Evolutionary conservation across 2,888 invertebrate genomes (phyloP), one percentile per base, ranked within the genome.

Genomic region (Drosophila kanekoi): DNA sequence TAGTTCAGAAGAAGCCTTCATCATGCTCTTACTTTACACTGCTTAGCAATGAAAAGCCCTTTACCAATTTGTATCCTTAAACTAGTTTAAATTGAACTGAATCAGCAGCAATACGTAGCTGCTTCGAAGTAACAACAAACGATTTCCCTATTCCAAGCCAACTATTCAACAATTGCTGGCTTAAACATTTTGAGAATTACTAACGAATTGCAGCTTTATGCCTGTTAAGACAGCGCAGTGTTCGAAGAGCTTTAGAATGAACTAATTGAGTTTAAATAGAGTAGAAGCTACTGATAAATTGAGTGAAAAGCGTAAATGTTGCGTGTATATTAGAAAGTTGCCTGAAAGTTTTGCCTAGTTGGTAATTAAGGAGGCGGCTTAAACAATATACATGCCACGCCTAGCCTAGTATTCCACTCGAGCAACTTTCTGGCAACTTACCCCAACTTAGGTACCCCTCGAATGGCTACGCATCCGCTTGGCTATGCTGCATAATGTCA

Each of bases 401-500:
- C 51, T 23, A n/a, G 37, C 51, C 37, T n/a, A n/a, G 38, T 28
- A 72, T 65, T 43, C 18, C 33, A 32, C 41, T 38, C 52, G 47
- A 37, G 23, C 63, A 76, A 71, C 18, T 58, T 63, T 41, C 37
- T 47, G 37, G 47, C 45, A 62, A 37, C 61, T 61, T 52, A 14
- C 3, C 49, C 8, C 35, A 33, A 32, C 45, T 13, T 4, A 33
- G 28, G 10, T 28, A 14, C 4, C 18, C 43, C 18, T 14, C 3
- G 51, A 38, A 18, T 43, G 16, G 18, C 14, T 47, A 35, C 52
- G 23, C 62, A 74, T 45, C 37, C 60, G 63, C 54, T 65, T 59
- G 54, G 48, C 47, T 45, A 48, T 23, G 60, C 60, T 54, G 41
- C 63, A 60, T 64, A 71, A 79, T 77, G 63, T 66, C 63, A 82